These are phyloP conservation scores for Micropterix aruncella DNA, from an alignment of 2,888 invertebrate genomes.

Conservation along the genomic window DNA sequence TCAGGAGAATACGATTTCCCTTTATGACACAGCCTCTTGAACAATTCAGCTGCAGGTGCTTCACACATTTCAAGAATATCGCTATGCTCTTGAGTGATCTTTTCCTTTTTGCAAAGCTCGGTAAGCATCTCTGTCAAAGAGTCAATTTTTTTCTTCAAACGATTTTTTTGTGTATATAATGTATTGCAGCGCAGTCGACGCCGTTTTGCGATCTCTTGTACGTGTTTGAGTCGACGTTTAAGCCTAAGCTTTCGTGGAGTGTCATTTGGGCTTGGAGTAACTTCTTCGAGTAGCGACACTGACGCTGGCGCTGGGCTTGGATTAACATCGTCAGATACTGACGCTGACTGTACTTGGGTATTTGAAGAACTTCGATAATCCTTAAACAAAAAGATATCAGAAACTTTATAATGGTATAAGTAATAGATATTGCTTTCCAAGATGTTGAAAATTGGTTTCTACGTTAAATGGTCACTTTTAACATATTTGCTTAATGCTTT, in stretches of 20 bases:
- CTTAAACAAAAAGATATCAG: conserved; percentile 1
- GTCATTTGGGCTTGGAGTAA: conserved; percentile 2
- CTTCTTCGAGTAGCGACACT: background rate
- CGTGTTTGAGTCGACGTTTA: conserved; percentile 1
- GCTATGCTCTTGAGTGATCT: conserved; percentile 1
- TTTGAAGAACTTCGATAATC: background rate
- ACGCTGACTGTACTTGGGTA: conserved; percentile 1
- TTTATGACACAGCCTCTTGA: conserved; percentile 1
- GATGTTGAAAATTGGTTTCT: too few relatives aligned
- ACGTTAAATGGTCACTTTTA: too few relatives aligned
- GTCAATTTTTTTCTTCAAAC: conserved; percentile 2
- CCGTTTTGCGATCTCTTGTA: conserved; percentile 2
- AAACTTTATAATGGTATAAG: too few relatives aligned
- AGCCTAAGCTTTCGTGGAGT: conserved; percentile 2
- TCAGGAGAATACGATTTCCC: too few relatives aligned
- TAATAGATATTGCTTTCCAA: too few relatives aligned
- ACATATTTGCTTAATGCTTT: too few relatives aligned
- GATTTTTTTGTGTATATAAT: conserved; percentile 1
- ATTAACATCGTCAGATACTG: conserved; percentile 1
- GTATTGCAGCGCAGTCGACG: conserved; percentile 2
- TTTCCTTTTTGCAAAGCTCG: conserved; percentile 1
- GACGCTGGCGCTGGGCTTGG: conserved; percentile 1
- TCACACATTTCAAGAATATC: conserved; percentile 3
- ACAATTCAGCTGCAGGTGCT: conserved; percentile 1
- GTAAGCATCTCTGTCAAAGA: conserved; percentile 1